Evolutionary conservation across 1,140 invertebrate species (phyloP).

Genomic region (Pseudomyrmex dendroicus): DNA sequence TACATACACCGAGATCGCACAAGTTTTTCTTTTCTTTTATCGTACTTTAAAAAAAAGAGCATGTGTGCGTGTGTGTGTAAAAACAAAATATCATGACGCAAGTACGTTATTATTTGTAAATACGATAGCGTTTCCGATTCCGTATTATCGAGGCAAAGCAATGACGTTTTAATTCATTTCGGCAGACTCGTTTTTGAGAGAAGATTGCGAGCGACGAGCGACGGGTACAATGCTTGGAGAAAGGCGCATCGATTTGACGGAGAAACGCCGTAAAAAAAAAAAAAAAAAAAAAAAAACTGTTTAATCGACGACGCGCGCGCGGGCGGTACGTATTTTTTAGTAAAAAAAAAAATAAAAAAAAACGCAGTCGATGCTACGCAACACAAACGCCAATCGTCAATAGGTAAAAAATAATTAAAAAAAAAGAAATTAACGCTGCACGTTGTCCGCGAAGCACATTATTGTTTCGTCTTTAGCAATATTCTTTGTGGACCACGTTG

Average conservation of each 20-base stretch:
- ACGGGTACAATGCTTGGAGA: neutral
- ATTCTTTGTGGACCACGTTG: slow-evolving; percentile 58
- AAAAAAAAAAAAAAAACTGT: neutral
- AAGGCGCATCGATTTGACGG: neutral
- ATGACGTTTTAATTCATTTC: slow-evolving; percentile 47
- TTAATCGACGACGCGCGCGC: slow-evolving; percentile 1
- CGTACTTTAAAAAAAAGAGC: slow-evolving; percentile 60
- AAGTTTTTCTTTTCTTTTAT: slow-evolving; percentile 68
- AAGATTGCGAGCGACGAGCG: slow-evolving; percentile 13
- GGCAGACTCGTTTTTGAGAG: neutral
- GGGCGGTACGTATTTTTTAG: too few species aligned
- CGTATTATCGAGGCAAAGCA: slow-evolving; percentile 24
- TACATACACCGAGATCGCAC: slow-evolving; percentile 67
- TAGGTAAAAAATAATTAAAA: neutral
- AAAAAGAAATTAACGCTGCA: slow-evolving; percentile 27
- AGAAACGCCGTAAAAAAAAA: neutral
- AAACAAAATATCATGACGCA: slow-evolving; percentile 45
- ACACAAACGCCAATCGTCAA: slow-evolving; percentile 32
- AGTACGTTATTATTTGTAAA: slow-evolving; percentile 65
- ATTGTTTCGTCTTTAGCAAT: slow-evolving; percentile 45
- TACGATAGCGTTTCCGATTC: slow-evolving; percentile 41
- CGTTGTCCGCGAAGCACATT: slow-evolving; percentile 39
- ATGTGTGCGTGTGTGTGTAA: slow-evolving; percentile 42
- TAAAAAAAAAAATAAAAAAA: too few species aligned
- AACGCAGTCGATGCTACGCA: slow-evolving; percentile 25